Evolutionary conservation across 2,797 vertebrate genomes (phyloP).

Genomic region (Megalops cyprinoides): DNA sequence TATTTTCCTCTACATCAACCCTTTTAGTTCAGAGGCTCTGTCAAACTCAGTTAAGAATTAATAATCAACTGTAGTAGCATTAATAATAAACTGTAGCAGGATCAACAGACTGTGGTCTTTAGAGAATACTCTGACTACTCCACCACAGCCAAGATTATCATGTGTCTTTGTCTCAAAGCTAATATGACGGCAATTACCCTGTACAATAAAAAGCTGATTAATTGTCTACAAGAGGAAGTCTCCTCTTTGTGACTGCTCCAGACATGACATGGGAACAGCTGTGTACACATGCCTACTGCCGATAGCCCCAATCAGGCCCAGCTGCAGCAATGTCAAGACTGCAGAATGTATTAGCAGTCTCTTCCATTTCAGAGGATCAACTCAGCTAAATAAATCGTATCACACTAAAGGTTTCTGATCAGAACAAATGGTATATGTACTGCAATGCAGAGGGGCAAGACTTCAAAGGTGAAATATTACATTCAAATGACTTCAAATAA

Average conservation of each 20-base stretch:
- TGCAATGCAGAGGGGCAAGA: neutral
- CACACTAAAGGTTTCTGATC: too few species aligned
- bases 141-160: conserved; percentile 55
- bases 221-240: conserved; percentile 59
- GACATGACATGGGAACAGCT: conserved; percentile 60
- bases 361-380: neutral
- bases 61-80: neutral
- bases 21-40: neutral
- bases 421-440: neutral
- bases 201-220: conserved; percentile 64
- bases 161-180: conserved; percentile 49
- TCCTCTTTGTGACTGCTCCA: conserved; percentile 32
- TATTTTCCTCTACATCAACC: too few species aligned
- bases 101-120: conserved; percentile 59
- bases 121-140: conserved; percentile 57
- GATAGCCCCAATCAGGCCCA: conserved; percentile 45
- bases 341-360: neutral
- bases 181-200: conserved; percentile 61
- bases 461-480: neutral
- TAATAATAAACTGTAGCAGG: neutral
- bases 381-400: neutral
- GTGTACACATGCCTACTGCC: conserved; percentile 64
- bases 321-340: neutral
- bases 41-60: neutral
- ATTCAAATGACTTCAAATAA: neutral